Base-by-base conservation (phyloP, 2,888 invertebrate genomes). In the Neoaliturus tenellus region DNA sequence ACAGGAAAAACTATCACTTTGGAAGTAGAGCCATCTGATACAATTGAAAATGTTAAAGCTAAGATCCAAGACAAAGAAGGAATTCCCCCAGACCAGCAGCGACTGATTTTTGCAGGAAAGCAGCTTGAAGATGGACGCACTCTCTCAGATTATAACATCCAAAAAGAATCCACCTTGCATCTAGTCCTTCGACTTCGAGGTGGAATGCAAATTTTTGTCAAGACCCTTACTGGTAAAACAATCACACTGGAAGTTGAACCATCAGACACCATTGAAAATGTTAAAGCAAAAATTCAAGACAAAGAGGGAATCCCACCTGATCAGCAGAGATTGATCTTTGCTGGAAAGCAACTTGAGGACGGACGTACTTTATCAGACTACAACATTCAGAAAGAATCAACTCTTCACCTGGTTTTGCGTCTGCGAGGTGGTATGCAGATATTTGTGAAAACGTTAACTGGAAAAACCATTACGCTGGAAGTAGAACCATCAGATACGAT, bases 61-160 rank as follows among this genome's bases (percentile, higher is more conserved):
- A 90, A 90, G 86, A 90, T 90, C 81, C 89, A 89, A 82, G 92
- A 92, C 86, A 92, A 92, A 87, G 92, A 92, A 84, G 88, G 88
- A 6, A 89, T 89, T 73, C 88, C 80, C 88, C 89, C 89, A 90
- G 91, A 92, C 86, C 92, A 92, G 88, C 92, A 92, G 88, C 89
- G 92, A 73, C 87, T 92, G 88, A 92, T 92, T 88, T 92, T 93
- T 89, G 92, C 92, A 86, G 93, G 93, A 20, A 93, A 92, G 88
- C 93, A 93, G 89, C 88, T 93, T 85, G 92, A 93, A 89, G 93
- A 93, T 90, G 92, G 92, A 5, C 90, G 92, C 8, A 93, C 92
- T 8, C 88, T 93, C 25, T 91, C 91, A 2, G 93, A 93, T 87
- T 92, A 92, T 89, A 93, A 92, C 88, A 92, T 93, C 87, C 92